These are phyloP conservation scores for Gyps fulvus DNA, from an alignment of 2,113 vertebrate species.

Conservation along the genomic window DNA sequence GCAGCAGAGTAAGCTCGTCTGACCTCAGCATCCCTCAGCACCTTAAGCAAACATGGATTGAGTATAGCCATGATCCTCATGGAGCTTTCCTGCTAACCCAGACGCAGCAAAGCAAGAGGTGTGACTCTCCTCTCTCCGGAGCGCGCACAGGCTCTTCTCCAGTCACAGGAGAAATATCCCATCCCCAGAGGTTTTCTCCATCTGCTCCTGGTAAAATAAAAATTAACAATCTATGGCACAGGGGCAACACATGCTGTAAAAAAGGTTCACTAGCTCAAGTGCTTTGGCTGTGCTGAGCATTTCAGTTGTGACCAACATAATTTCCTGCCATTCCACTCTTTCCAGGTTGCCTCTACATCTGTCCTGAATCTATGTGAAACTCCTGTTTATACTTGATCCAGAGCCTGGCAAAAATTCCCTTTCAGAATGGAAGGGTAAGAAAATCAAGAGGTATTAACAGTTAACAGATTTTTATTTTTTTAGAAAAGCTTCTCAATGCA, in stretches of 20 bases:
- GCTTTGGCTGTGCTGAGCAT: neutral
- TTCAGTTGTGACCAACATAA: conserved; percentile 28
- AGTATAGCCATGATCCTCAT: neutral
- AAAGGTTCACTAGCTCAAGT: conserved; percentile 31
- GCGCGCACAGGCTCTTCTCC: neutral
- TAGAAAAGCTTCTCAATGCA: neutral
- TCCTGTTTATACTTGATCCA: neutral
- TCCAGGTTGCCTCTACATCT: conserved; percentile 11
- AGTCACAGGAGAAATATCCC: conserved; percentile 5
- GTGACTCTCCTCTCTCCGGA: neutral
- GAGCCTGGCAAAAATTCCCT: neutral
- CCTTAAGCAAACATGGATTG: conserved; percentile 10
- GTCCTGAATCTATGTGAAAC: neutral
- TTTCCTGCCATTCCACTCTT: conserved; percentile 22
- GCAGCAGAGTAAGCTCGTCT: conserved; percentile 5
- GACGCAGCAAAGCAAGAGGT: neutral
- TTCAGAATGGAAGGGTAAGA: neutral
- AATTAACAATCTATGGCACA: conserved; percentile 10
- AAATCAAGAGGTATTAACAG: neutral
- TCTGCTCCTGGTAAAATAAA: neutral
- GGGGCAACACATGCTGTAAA: neutral
- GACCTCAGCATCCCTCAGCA: conserved; percentile 43
- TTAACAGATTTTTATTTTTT: neutral
- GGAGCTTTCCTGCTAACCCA: neutral
- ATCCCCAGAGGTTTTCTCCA: neutral